Evolutionary conservation across 2,113 vertebrate species (phyloP).

Genomic region (Mungos mungo): DNA sequence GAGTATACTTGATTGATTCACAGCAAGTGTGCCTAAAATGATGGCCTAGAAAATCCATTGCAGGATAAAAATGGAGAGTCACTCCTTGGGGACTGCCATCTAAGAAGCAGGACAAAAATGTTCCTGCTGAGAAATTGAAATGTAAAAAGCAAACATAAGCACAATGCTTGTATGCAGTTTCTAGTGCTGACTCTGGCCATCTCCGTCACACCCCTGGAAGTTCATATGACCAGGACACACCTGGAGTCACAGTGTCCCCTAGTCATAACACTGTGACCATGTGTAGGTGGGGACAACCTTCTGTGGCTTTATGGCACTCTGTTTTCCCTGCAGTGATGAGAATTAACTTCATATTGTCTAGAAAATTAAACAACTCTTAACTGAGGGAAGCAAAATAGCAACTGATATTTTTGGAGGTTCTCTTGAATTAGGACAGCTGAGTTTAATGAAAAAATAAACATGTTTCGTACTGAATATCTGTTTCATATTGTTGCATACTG

Average conservation of each 20-base stretch:
- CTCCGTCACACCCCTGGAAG: not conserved
- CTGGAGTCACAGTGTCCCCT: not conserved
- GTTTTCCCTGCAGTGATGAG: not conserved
- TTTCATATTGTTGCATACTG: not conserved
- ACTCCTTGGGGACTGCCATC: not conserved
- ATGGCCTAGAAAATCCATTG: slow-evolving; percentile 16
- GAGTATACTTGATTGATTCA: not conserved
- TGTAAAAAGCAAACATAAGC: not conserved
- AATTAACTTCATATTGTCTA: slow-evolving; percentile 54
- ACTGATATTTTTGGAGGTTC: slow-evolving; percentile 48
- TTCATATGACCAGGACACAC: not conserved
- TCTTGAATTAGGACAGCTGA: slow-evolving; percentile 64
- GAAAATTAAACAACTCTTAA: slow-evolving; percentile 42
- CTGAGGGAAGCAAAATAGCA: slow-evolving; percentile 43
- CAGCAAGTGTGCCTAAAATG: not conserved
- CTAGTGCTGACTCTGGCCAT: not conserved
- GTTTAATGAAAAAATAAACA: slow-evolving; percentile 61
- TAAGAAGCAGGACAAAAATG: slow-evolving; percentile 26
- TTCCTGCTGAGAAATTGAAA: slow-evolving; percentile 26
- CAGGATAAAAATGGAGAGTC: slow-evolving; percentile 48
- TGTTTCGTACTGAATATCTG: not conserved
- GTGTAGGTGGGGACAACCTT: not conserved
- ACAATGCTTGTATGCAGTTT: not conserved
- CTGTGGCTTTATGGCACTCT: not conserved
- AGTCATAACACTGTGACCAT: not conserved